These are phyloP conservation scores for Caenorhabditis doughertyi DNA, from an alignment of 2,888 invertebrate species.

Conservation along the genomic window DNA sequence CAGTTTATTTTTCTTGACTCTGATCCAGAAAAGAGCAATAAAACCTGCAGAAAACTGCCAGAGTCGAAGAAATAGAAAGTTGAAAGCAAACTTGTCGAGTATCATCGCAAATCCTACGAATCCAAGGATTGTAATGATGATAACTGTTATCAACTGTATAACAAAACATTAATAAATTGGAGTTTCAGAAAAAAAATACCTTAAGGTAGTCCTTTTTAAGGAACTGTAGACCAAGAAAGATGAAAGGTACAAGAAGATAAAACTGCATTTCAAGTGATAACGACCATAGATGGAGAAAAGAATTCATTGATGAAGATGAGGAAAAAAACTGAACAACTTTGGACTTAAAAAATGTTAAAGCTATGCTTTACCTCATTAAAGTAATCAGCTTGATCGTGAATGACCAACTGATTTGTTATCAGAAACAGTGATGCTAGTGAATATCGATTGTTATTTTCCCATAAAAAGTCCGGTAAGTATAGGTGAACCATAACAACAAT, in stretches of 20 bases:
- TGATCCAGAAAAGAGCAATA: slow-evolving; percentile 29
- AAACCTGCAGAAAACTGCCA: slow-evolving; percentile 62
- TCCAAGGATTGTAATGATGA: slow-evolving; percentile 7
- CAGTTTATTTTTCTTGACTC: slow-evolving; percentile 12
- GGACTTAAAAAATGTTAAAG: neutral
- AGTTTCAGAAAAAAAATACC: neutral
- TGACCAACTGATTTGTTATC: slow-evolving; percentile 54
- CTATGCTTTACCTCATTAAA: slow-evolving; percentile 27
- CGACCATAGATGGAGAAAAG: slow-evolving; percentile 55
- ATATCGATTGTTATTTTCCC: slow-evolving; percentile 45
- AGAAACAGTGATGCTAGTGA: slow-evolving; percentile 47
- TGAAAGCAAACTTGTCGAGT: slow-evolving; percentile 42
- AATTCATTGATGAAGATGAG: slow-evolving; percentile 47
- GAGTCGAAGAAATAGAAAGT: slow-evolving; percentile 52
- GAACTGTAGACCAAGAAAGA: slow-evolving; percentile 32
- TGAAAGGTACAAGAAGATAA: slow-evolving; percentile 51
- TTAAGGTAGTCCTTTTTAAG: slow-evolving; percentile 29
- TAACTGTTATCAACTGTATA: slow-evolving; percentile 2
- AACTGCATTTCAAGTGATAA: slow-evolving; percentile 57
- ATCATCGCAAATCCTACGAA: slow-evolving; percentile 13
- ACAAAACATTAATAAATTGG: neutral
- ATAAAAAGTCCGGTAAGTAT: slow-evolving; percentile 29
- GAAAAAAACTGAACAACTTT: slow-evolving; percentile 31
- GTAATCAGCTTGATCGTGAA: slow-evolving; percentile 57
- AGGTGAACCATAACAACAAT: slow-evolving; percentile 22